These are phyloP conservation scores for Microplitis mediator DNA, from an alignment of 1,140 invertebrate genomes.

Conservation along the genomic window DNA sequence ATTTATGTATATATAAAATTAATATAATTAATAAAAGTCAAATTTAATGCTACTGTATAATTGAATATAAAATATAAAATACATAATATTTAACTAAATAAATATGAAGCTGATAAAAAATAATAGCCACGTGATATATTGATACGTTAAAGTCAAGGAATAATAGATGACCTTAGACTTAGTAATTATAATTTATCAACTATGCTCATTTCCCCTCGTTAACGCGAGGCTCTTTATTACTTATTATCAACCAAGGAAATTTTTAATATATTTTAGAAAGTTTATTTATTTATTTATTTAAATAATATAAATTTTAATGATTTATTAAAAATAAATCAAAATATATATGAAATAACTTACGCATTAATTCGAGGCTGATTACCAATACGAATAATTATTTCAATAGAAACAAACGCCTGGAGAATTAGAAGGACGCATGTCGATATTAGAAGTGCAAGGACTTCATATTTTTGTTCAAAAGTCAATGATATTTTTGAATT, in stretches of 20 bases:
- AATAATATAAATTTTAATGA: too few species aligned
- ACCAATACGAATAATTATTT: conserved; percentile 31
- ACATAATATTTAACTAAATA: neutral
- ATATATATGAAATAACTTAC: conserved; percentile 30
- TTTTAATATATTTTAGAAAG: neutral
- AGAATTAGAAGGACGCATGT: conserved; percentile 32
- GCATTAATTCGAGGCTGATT: conserved; percentile 33
- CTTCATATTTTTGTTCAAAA: conserved; percentile 34
- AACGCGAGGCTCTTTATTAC: neutral
- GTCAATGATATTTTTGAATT: too few species aligned
- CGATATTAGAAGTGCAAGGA: conserved; percentile 39
- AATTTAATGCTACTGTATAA: too few species aligned
- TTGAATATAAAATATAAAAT: neutral
- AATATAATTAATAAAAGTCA: too few species aligned
- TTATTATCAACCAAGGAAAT: conserved; percentile 7
- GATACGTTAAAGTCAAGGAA: neutral
- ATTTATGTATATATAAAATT: too few species aligned
- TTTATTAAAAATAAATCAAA: too few species aligned
- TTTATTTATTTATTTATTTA: neutral
- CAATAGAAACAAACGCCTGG: conserved; percentile 28
- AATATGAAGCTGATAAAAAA: neutral
- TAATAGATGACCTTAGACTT: conserved; percentile 1
- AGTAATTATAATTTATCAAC: conserved; percentile 5
- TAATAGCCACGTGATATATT: too few species aligned
- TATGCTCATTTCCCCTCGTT: neutral